Base-by-base conservation (phyloP, 2,113 vertebrate species). In the Nerophis lumbriciformis region DNA sequence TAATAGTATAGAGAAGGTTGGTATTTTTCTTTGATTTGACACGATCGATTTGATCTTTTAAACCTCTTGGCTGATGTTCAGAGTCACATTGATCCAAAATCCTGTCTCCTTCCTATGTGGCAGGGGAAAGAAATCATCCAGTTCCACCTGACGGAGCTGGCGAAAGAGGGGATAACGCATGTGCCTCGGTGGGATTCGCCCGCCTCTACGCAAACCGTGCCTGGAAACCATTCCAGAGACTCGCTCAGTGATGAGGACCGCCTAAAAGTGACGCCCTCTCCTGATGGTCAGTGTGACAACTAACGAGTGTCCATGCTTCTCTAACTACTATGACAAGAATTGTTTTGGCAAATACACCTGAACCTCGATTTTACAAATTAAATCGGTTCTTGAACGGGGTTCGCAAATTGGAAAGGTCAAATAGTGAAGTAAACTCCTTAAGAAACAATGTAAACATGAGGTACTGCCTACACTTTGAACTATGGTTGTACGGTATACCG, bases 61-160 rank as follows among this genome's bases (percentile, higher is more conserved):
- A 45, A 19, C 19, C 13, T 21, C 10, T 45, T 10, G 10, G 56
- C 42, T 28, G 6, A 45, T 47, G 44, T 56, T 56, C 15, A 19
- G 39, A 47, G 8, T 59, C 58, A 39, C 36, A 48, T 53, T 38
- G 54, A 68, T 6, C 2, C 3, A 6, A 1, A 15, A n/a, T 64
- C 15, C 58, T 15, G 45, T 71, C 4, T 63, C 21, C 15, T 36
- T 63, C n/a, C 63, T 5, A 5, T 16, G 14, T 58, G 37, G 1
- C 51, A 99, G 97, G 95, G 96, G 36, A 99, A 97, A 81, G 97
- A 99, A 81, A 97, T 98, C 66, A 96, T 98, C 2, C 95, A 98
- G 50, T 94, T 94, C 85, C 95, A 95, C 85, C 88, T 99, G 69
- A 91, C 77, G 59, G 92, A 98, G 59, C 68, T 99, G 71, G 92